Evolutionary conservation across 1,140 invertebrate species (phyloP).

Genomic region (Rhyacophila brunnea): DNA sequence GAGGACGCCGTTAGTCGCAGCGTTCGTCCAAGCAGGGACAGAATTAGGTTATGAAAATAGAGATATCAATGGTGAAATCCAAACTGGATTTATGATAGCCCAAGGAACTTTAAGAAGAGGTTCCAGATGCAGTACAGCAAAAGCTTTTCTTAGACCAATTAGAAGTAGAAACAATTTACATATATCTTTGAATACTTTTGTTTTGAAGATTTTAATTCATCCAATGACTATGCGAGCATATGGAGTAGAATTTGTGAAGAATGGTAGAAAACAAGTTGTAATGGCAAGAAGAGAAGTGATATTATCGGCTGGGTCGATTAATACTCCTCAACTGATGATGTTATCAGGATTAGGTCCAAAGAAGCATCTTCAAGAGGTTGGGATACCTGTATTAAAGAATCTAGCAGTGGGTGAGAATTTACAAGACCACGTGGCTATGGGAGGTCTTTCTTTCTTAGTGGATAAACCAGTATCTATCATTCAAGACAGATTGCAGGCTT

Average conservation of each 20-base stretch:
- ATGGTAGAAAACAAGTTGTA: slow-evolving; percentile 65
- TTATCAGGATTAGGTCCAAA: slow-evolving; percentile 60
- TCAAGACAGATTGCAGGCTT: slow-evolving; percentile 66
- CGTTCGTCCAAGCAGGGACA: slow-evolving; percentile 82
- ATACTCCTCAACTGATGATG: slow-evolving; percentile 60
- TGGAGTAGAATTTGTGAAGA: slow-evolving; percentile 73
- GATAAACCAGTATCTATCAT: slow-evolving; percentile 76
- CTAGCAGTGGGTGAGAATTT: slow-evolving; percentile 43
- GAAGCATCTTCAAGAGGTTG: slow-evolving; percentile 50
- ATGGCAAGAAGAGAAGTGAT: slow-evolving; percentile 61
- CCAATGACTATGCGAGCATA: slow-evolving; percentile 68
- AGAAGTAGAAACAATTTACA: slow-evolving; percentile 77
- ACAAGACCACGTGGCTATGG: slow-evolving; percentile 65
- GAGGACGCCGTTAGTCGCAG: slow-evolving; percentile 75
- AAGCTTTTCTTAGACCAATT: slow-evolving; percentile 82
- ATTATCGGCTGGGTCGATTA: slow-evolving; percentile 52
- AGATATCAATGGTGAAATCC: slow-evolving; percentile 81
- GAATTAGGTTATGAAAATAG: slow-evolving; percentile 86
- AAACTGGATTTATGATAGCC: slow-evolving; percentile 84
- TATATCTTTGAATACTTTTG: slow-evolving; percentile 74
- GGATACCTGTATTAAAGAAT: slow-evolving; percentile 41
- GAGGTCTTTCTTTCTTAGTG: slow-evolving; percentile 76
- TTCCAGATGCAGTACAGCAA: slow-evolving; percentile 84
- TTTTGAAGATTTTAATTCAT: slow-evolving; percentile 70
- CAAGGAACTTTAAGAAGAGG: slow-evolving; percentile 87